Evolutionary conservation across 2,888 invertebrate genomes (phyloP), one percentile per base, ranked within the genome.

Genomic region (Petrolisthes cinctipes): DNA sequence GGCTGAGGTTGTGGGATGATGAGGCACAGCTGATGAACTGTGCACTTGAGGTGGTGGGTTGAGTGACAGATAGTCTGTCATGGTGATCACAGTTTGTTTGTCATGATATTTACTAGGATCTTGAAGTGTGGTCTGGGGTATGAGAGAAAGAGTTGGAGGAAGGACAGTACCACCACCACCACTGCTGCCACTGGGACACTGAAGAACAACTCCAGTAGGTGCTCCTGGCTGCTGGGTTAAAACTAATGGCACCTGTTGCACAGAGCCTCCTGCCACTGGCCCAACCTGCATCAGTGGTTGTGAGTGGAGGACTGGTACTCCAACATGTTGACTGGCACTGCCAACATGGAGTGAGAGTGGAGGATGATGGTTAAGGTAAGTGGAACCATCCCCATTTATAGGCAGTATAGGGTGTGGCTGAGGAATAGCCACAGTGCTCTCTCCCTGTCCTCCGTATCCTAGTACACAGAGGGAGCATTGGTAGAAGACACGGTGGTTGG

Each of bases 81-180:
- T 84, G 14, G 84, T 61, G 57, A 71, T 71, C 14, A 86, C 57
- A 37, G 85, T 20, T 9, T 86, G 85, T 56, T 81, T 86, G 68
- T 56, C 81, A 23, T 71, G 73, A 51, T 53, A 68, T 14, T 61
- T 81, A 73, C 17, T 17, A 14, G 68, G 20, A 17, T 73, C 73
- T 54, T 71, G n/a, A 37, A 71, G 23, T 37, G 85, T 14, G 37
- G 75, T 51, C 54, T 84, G 84, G 61, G 71, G 78, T 53, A 84
- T 5, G 23, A 61, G 53, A n/a, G 78, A 66, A 66, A 54, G 9
- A 71, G 80, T 6, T 11, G 85, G 73, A 57, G 51, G 51, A 14
- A 53, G 23, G 37, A 37, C 37, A 37, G 37, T 37, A 37, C 37
- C 37, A 37, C 37, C 37, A 37, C 37, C 37, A 37, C 37, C 37